Evolutionary conservation across 2,113 vertebrate genomes (phyloP).

Genomic region (Phylloscopus trochiloides): DNA sequence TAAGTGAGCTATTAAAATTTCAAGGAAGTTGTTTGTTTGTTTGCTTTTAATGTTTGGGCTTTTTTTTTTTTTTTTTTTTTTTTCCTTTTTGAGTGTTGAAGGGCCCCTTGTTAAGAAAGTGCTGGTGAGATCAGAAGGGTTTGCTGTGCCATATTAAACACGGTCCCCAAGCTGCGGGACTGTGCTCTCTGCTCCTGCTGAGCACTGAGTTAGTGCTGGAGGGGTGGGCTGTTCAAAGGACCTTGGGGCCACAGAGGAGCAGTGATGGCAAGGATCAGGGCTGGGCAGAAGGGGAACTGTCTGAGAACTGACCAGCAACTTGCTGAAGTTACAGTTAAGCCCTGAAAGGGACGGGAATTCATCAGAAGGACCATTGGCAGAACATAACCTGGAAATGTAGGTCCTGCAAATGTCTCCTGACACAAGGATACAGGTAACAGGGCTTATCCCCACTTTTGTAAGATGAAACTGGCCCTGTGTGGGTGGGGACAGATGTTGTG

Average conservation of each 20-base stretch:
- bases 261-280: not conserved
- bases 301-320: not conserved
- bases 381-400: not conserved
- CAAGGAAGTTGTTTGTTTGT: not conserved
- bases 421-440: not conserved
- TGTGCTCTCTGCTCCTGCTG: not conserved
- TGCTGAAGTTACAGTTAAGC: not conserved
- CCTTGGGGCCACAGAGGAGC: not conserved
- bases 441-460: not conserved
- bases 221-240: not conserved
- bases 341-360: not conserved
- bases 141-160: not conserved
- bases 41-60: not conserved
- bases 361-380: not conserved
- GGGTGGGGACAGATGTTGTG: not conserved
- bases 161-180: not conserved
- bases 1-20: not conserved
- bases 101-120: not conserved
- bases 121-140: not conserved
- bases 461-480: conserved; percentile 9
- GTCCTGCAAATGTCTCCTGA: not conserved
- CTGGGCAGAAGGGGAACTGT: not conserved
- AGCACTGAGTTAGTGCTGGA: not conserved
- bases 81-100: not conserved
- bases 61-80: no score